phyloP scores from a whole-genome alignment of 1,140 invertebrate genomes.

The Ridgeia piscesae region DNA sequence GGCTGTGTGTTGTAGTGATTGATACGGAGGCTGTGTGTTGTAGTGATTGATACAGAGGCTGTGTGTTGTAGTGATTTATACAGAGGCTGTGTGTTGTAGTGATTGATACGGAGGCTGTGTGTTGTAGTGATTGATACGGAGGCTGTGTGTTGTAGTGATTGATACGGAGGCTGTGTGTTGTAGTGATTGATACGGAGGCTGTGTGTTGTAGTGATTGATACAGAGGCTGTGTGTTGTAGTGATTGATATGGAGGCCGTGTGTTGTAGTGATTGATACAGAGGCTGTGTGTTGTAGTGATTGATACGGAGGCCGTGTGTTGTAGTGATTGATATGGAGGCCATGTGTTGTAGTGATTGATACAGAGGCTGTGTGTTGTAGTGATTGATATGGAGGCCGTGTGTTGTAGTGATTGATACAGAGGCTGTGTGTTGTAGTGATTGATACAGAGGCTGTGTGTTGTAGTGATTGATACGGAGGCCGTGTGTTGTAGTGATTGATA shows the following conservation, averaged over 20 bases:
- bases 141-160: not conserved
- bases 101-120: too few relatives aligned
- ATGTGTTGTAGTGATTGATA: constrained; percentile 57
- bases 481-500: not conserved
- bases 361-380: not conserved
- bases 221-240: not conserved
- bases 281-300: too few relatives aligned
- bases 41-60: too few relatives aligned
- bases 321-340: too few relatives aligned
- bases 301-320: not conserved
- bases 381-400: too few relatives aligned
- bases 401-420: too few relatives aligned
- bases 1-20: not conserved
- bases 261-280: too few relatives aligned
- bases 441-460: not conserved
- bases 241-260: too few relatives aligned
- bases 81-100: too few relatives aligned
- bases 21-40: not conserved
- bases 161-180: not conserved
- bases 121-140: too few relatives aligned
- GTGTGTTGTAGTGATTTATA: not conserved
- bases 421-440: not conserved
- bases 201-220: not conserved
- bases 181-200: too few relatives aligned
- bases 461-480: not conserved